phyloP scores from a whole-genome alignment of 2,113 vertebrate species.

The Vulpes vulpes region DNA sequence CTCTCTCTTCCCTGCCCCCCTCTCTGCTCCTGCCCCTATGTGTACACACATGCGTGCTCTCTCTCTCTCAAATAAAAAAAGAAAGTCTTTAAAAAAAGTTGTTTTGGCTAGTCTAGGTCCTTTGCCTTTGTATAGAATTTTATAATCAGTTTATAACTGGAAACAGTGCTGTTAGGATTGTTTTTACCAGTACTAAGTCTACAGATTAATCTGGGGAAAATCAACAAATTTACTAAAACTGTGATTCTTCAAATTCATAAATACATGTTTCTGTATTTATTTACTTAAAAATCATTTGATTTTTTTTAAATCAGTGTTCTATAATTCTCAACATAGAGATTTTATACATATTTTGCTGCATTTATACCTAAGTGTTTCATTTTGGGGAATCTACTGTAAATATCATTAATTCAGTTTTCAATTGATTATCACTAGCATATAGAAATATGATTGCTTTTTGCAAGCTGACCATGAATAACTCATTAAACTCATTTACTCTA shows the following conservation, averaged over 20 bases:
- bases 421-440: neutral
- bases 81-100: neutral
- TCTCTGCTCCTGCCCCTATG: too few relatives aligned
- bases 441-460: conserved; percentile 32
- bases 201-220: neutral
- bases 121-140: conserved; percentile 2
- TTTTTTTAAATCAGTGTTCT: neutral
- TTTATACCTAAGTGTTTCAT: neutral
- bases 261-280: neutral
- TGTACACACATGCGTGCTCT: neutral
- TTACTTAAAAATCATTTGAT: conserved; percentile 5
- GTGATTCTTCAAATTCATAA: conserved; percentile 38
- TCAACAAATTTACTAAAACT: neutral
- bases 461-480: neutral
- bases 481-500: conserved; percentile 28
- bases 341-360: neutral
- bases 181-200: conserved; percentile 13
- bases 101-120: neutral
- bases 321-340: neutral
- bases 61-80: neutral
- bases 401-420: conserved; percentile 42
- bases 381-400: neutral
- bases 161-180: neutral
- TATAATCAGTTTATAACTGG: neutral
- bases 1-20: neutral